Evolutionary conservation across 1,140 invertebrate genomes (phyloP), one percentile per base, ranked within the genome.

Genomic region (Apis florea): DNA sequence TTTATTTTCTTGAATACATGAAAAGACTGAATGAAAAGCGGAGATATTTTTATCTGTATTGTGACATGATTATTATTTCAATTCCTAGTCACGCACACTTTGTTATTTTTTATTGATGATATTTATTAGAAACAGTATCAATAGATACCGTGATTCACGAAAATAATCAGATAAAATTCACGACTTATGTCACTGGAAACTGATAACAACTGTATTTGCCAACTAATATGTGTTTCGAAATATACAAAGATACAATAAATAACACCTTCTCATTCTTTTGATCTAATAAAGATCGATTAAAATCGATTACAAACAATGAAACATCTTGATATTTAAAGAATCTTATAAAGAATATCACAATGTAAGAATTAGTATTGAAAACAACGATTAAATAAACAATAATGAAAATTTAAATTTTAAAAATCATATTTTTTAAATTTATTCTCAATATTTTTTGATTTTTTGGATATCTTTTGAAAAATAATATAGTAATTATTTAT

Each of bases 131-230:
- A 67, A 12, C 15, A 12, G 56, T 69, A 59, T 61, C 31, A 51
- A 69, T n/a, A 53, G 15, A 56, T 58, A 51, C 8, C n/a, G n/a
- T 74, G 69, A 80, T 80, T 80, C 70, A 80, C 40, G 12, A n/a
- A 15, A 73, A 80, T 49, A 73, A 51, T 5, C 53, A 51, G 59
- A 80, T 58, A 66, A 67, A 21, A 49, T 40, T 40, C n/a, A 15
- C n/a, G 13, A 31, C n/a, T 78, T 59, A 59, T 78, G 54, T 70
- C 66, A 77, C 12, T n/a, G 8, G 19, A n/a, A 49, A 17, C 11
- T 63, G 73, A 75, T 75, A 75, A 64, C 13, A 13, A 5, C 8
- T 24, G 26, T 58, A 21, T 58, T 21, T 15, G 6, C 6, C 0
- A 15, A 26, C 11, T 31, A 31, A 59, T 53, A 26, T 26, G 13